These are phyloP conservation scores for Schlechtendalia chinensis DNA, from an alignment of 1,140 invertebrate species.

Conservation along the genomic window DNA sequence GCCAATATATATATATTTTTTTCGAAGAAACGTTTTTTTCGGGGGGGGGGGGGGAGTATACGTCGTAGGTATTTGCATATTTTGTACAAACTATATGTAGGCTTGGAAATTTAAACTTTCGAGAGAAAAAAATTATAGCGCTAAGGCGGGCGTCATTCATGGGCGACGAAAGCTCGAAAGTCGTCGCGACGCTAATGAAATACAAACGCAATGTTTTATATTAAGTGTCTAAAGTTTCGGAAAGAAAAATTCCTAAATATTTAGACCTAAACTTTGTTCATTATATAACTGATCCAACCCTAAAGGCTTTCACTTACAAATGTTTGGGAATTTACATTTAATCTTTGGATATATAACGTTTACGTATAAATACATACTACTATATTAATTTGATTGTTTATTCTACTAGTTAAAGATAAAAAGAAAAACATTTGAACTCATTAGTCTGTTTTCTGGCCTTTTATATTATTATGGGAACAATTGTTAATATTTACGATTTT, in stretches of 20 bases:
- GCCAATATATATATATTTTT: background rate
- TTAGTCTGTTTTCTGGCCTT: too few species aligned
- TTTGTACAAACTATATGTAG: background rate
- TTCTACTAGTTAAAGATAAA: too few species aligned
- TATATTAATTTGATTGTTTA: too few species aligned
- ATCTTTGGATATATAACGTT: background rate
- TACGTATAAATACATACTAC: background rate
- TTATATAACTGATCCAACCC: background rate
- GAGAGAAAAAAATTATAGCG: background rate
- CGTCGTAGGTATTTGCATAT: background rate
- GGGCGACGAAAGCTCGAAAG: background rate
- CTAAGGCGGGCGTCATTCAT: background rate
- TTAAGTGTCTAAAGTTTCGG: conserved; percentile 19
- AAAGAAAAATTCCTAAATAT: background rate
- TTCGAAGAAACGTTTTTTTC: background rate
- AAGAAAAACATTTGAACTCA: too few species aligned
- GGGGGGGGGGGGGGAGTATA: too few species aligned
- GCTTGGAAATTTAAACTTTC: background rate
- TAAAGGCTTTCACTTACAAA: background rate
- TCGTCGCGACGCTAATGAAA: conserved; percentile 4
- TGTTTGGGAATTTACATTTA: background rate
- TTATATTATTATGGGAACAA: too few species aligned
- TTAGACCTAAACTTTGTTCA: background rate
- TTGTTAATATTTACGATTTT: too few species aligned
- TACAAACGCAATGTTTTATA: background rate